Evolutionary conservation across 2,888 invertebrate genomes (phyloP).

Genomic region (Phasia obesa): DNA sequence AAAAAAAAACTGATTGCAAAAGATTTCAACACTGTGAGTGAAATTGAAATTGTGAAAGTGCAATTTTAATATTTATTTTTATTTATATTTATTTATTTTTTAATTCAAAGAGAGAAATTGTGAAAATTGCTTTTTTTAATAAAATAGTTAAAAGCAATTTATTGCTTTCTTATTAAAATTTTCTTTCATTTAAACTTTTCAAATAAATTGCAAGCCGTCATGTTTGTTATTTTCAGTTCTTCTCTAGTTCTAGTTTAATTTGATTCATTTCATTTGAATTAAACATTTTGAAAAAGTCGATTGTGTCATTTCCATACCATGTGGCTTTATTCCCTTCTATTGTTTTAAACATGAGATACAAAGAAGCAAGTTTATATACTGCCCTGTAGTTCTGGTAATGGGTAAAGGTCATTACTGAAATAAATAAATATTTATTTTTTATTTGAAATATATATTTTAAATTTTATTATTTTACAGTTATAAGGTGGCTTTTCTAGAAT

Average conservation of each 20-base stretch:
- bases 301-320: constrained; percentile 48
- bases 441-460: too few species aligned
- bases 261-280: constrained; percentile 52
- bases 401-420: neutral
- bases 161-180: neutral
- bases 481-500: too few species aligned
- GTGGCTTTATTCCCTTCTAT: constrained; percentile 40
- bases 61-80: neutral
- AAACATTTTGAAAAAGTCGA: constrained; percentile 41
- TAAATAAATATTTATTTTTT: too few species aligned
- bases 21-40: neutral
- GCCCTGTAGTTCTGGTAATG: neutral
- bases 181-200: neutral
- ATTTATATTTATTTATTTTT: neutral
- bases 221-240: constrained; percentile 5
- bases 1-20: constrained; percentile 28
- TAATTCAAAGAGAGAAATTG: neutral
- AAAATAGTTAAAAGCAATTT: constrained; percentile 23
- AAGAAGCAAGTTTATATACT: neutral
- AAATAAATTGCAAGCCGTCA: constrained; percentile 25
- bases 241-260: constrained; percentile 30
- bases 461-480: too few species aligned
- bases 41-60: too few species aligned
- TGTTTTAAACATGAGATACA: constrained; percentile 12
- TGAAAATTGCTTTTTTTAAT: neutral